Evolutionary conservation across 2,888 invertebrate genomes (phyloP).

Genomic region (Linnaemya tessellans): DNA sequence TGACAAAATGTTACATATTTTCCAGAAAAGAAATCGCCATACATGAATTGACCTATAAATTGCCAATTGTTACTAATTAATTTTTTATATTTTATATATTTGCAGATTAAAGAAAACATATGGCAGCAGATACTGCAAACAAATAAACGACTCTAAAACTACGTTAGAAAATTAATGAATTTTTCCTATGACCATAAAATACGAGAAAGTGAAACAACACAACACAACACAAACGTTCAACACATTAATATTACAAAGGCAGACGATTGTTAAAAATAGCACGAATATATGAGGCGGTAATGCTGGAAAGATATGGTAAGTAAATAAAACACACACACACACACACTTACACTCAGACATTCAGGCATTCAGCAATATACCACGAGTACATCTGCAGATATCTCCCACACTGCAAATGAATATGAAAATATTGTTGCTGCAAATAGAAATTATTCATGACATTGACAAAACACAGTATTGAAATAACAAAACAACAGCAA

Average conservation of each 20-base stretch:
- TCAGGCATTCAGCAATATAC: background rate
- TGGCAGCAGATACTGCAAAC: background rate
- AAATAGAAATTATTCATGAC: slow-evolving; percentile 34
- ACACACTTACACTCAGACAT: background rate
- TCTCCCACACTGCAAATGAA: background rate
- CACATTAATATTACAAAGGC: background rate
- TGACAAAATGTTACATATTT: no score
- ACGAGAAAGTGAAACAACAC: background rate
- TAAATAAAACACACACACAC: background rate
- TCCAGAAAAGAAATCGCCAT: no score
- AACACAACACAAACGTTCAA: background rate
- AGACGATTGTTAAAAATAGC: background rate
- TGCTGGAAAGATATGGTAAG: background rate
- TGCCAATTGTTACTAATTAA: background rate
- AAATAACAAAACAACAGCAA: background rate
- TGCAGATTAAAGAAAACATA: slow-evolving; percentile 21
- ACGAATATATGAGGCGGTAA: background rate
- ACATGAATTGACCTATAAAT: background rate
- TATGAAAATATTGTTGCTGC: slow-evolving; percentile 16
- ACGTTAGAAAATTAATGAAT: background rate
- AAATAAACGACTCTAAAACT: background rate
- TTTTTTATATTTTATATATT: background rate
- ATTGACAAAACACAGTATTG: slow-evolving; percentile 5
- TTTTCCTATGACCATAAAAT: background rate
- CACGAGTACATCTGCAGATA: background rate